Base-by-base conservation (phyloP, 2,888 invertebrate species). In the Pseudanteris insignis region DNA sequence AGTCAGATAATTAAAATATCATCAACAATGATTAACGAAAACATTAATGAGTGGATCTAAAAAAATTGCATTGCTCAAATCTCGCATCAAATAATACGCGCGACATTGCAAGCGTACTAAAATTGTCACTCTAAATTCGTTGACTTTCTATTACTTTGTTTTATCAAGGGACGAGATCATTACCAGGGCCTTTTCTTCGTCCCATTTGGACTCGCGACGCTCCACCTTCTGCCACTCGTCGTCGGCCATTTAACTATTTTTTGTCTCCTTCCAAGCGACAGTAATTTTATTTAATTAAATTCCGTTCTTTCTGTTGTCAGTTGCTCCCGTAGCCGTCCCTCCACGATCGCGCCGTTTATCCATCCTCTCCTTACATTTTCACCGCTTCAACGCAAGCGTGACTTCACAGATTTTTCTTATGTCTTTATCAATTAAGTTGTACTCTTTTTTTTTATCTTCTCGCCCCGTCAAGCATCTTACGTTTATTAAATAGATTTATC, bases 201-300 rank as follows among this genome's bases (percentile, higher is more conserved):
- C 30, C 43, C 46, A 37, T 44, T 50, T 29, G 14, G 68, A 66
- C 69, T 72, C 68, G 70, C 68, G 70, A 65, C 59, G 59, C 62
- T 63, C 66, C 63, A 71, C 68, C 70, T 71, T 67, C 66, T 64
- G 67, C 58, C 59, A 40, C 43, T 58, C 53, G 44, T 59, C 51
- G 38, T 46, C 57, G 64, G 47, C 65, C 63, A 63, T 68, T 69
- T 69, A 67, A 65, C 67, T 68, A 65, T 67, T 63, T 62, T 62
- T 64, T 59, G 64, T 64, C 64, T 62, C 57, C 59, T 59, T 61
- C 63, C 46, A 30, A 32, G 69, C 74, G 76, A 77, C 76, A 76
- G 76, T 77, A 77, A 76, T 77, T 77, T 76, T 72, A 76, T 76
- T 79, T 79, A 79, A 79, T 79, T 79, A 79, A 79, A 79, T 79